Evolutionary conservation across 2,888 invertebrate species (phyloP).

Genomic region (Catocala fraxini): DNA sequence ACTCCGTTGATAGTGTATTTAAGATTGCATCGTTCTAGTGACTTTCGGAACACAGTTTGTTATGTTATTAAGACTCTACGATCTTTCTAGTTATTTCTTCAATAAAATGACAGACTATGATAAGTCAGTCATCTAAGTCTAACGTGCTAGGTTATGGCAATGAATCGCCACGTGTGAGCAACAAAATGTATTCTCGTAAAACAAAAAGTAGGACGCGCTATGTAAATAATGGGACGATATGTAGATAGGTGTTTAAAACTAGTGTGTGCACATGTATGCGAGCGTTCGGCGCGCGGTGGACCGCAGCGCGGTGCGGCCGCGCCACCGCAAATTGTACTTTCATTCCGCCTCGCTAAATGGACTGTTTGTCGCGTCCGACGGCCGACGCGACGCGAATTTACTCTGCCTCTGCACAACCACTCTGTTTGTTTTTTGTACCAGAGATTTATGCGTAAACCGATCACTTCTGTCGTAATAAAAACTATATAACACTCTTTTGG

Average conservation of each 20-base stretch:
- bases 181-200: neutral
- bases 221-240: constrained; percentile 9
- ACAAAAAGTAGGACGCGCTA: neutral
- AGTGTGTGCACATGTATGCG: constrained; percentile 28
- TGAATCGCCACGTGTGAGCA: neutral
- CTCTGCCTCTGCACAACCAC: constrained; percentile 31
- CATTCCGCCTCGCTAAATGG: constrained; percentile 68
- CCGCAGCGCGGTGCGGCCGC: constrained; percentile 50
- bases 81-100: neutral
- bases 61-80: neutral
- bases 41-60: neutral
- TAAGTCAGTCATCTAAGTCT: neutral
- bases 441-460: constrained; percentile 43
- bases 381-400: constrained; percentile 45
- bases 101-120: no score
- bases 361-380: constrained; percentile 63
- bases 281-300: constrained; percentile 37
- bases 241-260: constrained; percentile 28
- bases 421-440: constrained; percentile 36
- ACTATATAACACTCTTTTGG: constrained; percentile 18
- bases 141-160: neutral
- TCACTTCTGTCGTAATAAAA: constrained; percentile 29
- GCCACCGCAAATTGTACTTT: constrained; percentile 73
- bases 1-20: constrained; percentile 8
- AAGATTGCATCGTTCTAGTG: constrained; percentile 13